These are phyloP conservation scores for Podarcis siculus DNA, from an alignment of 2,797 vertebrate species.

Conservation along the genomic window DNA sequence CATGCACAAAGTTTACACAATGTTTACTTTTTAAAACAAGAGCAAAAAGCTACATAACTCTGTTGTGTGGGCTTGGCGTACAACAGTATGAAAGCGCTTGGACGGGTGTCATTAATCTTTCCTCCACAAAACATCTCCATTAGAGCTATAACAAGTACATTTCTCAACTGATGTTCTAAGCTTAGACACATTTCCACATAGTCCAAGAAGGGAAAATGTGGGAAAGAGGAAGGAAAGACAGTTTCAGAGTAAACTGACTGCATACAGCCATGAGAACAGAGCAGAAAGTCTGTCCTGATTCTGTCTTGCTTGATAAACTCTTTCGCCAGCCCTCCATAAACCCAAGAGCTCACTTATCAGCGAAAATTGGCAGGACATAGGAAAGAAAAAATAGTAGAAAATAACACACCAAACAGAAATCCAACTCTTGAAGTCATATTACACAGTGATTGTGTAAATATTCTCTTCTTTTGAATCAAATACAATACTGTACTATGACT, in stretches of 20 bases:
- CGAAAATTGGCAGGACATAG: conserved; percentile 63
- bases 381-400: conserved; percentile 38
- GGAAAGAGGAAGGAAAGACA: conserved; percentile 53
- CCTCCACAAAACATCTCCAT: conserved; percentile 30
- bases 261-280: conserved; percentile 60
- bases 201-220: conserved; percentile 50
- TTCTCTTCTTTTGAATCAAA: conserved; percentile 40
- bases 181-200: conserved; percentile 52
- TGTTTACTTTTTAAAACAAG: background rate
- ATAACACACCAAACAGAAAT: conserved; percentile 26
- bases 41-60: conserved; percentile 30
- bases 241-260: conserved; percentile 66
- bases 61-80: conserved; percentile 57
- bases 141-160: conserved; percentile 39
- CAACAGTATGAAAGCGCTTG: background rate
- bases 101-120: conserved; percentile 32
- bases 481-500: conserved; percentile 12
- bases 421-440: conserved; percentile 44
- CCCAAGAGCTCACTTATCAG: conserved; percentile 59
- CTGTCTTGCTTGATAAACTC: conserved; percentile 71
- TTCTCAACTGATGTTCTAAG: conserved; percentile 63
- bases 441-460: conserved; percentile 52
- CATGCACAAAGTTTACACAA: background rate
- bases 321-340: conserved; percentile 62
- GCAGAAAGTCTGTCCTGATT: conserved; percentile 69